These are phyloP conservation scores for Actenoides hombroni DNA, from an alignment of 2,113 vertebrate genomes.

Conservation along the genomic window DNA sequence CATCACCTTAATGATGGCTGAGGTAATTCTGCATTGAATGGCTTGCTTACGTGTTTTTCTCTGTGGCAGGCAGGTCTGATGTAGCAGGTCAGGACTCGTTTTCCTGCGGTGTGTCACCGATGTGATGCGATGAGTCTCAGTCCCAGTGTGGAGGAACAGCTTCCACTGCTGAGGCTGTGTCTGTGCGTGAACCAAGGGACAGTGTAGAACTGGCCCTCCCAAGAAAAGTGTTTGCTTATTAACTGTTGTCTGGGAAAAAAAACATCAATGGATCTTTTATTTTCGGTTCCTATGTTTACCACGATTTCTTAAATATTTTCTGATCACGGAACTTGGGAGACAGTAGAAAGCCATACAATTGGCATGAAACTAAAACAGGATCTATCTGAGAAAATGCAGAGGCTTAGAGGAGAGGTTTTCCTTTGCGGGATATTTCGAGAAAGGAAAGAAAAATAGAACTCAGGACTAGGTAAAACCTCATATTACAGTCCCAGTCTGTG, in stretches of 20 bases:
- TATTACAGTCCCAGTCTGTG: constrained; percentile 9
- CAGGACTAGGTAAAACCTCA: neutral
- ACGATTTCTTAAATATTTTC: neutral
- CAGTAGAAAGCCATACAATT: neutral
- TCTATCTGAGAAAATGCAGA: constrained; percentile 56
- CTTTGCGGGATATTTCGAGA: constrained; percentile 36
- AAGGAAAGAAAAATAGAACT: constrained; percentile 45
- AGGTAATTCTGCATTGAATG: constrained; percentile 15
- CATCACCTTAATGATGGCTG: neutral
- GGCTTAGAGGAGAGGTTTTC: constrained; percentile 11
- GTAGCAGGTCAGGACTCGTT: neutral
- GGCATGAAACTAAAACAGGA: neutral
- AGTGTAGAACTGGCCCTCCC: neutral
- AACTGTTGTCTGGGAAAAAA: neutral
- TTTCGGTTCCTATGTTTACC: neutral
- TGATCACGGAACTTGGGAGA: neutral
- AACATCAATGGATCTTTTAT: neutral
- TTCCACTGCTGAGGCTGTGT: neutral
- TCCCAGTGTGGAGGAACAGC: neutral
- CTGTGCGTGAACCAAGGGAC: neutral
- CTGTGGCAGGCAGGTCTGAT: neutral
- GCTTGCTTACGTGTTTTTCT: neutral
- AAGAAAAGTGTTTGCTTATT: neutral
- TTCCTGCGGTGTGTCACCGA: neutral
- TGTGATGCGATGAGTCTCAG: neutral